Evolutionary conservation across 2,888 invertebrate genomes (phyloP).

Genomic region (Athripsodes cinereus): DNA sequence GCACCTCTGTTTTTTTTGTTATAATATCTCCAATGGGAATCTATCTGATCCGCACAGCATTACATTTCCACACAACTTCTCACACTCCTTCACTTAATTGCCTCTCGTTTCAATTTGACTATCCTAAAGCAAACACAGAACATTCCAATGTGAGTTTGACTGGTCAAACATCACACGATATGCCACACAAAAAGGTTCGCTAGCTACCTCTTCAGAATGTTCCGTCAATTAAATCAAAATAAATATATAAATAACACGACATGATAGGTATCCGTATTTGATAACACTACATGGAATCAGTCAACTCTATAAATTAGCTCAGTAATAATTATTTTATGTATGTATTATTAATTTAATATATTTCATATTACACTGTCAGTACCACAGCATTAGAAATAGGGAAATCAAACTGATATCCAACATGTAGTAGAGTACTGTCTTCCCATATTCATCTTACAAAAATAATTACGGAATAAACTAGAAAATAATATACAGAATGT

Average conservation of each 20-base stretch:
- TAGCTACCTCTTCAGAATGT: not conserved
- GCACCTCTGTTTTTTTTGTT: constrained; percentile 26
- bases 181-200: not conserved
- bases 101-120: not conserved
- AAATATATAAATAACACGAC: not conserved
- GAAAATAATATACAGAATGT: no score
- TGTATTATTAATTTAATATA: no score
- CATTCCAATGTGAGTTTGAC: not conserved
- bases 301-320: not conserved
- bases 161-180: not conserved
- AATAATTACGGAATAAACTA: no score
- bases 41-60: not conserved
- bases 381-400: no score
- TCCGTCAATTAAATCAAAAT: not conserved
- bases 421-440: no score
- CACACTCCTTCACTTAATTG: not conserved
- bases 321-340: not conserved
- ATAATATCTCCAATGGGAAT: constrained; percentile 5
- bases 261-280: not conserved
- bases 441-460: no score
- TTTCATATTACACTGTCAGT: no score
- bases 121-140: not conserved
- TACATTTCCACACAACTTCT: no score
- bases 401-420: no score
- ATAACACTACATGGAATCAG: not conserved